Evolutionary conservation across 2,797 vertebrate genomes (phyloP).

Genomic region (Malurus leucopterus): DNA sequence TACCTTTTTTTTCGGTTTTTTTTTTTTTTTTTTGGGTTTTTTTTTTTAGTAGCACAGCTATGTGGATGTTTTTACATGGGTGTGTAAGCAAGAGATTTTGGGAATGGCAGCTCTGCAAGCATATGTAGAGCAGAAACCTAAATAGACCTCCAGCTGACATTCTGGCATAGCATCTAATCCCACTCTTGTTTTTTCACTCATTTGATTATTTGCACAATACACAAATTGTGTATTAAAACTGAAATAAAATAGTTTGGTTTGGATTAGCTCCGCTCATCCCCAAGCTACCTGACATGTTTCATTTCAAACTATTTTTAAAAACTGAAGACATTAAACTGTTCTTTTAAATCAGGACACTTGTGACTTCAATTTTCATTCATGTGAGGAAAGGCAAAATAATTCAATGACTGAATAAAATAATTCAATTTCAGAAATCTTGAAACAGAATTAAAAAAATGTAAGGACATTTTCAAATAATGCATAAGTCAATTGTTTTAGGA

Average conservation of each 20-base stretch:
- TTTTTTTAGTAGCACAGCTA: too few species aligned
- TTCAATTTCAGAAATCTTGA: neutral
- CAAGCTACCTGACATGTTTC: rapidly evolving
- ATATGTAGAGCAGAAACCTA: neutral
- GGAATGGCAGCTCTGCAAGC: neutral
- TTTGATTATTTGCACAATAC: neutral
- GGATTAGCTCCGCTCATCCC: neutral
- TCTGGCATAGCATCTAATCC: neutral
- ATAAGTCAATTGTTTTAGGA: neutral
- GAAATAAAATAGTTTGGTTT: neutral
- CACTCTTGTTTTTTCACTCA: neutral
- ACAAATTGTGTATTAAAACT: neutral
- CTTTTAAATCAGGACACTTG: neutral
- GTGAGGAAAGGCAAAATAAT: neutral
- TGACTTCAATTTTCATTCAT: neutral
- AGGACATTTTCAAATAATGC: neutral
- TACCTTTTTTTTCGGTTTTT: neutral
- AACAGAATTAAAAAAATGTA: neutral
- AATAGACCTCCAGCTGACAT: neutral
- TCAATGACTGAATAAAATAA: neutral
- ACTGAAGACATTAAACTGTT: neutral
- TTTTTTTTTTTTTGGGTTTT: neutral
- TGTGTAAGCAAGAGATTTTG: neutral
- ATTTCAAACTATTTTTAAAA: neutral
- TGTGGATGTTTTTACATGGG: neutral